A percentile compares a stretch with the other conserved stretches of the same genome.
Evolutionary conservation across 2,113 vertebrate genomes (phyloP).

Genomic region (Lamprotornis superbus): DNA sequence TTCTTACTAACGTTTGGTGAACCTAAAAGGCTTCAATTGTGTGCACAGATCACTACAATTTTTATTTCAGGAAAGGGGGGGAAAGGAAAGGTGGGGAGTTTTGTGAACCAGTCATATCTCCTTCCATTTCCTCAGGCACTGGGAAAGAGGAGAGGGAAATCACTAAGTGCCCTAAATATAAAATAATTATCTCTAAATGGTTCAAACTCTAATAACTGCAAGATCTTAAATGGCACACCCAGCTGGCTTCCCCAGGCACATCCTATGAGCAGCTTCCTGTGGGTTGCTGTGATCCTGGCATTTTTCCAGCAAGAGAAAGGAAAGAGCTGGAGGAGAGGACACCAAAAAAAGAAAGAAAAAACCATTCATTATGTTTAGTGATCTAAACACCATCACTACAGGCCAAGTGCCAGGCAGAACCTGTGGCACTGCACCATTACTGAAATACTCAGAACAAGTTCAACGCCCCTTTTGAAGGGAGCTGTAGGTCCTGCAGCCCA

Average conservation of each 20-base stretch:
- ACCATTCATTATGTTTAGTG: not conserved
- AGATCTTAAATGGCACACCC: conserved; percentile 46
- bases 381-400: not conserved
- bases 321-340: not conserved
- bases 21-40: not conserved
- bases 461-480: not conserved
- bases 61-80: not conserved
- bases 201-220: conserved; percentile 10
- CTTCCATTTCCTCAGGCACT: conserved; percentile 5
- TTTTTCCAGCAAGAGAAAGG: not conserved
- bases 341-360: not conserved
- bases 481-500: not conserved
- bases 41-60: not conserved
- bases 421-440: not conserved
- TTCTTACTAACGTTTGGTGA: not conserved
- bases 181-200: conserved; percentile 33
- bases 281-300: not conserved
- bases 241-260: conserved; percentile 16
- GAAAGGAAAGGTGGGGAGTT: conserved; percentile 7
- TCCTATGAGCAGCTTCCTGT: conserved; percentile 50
- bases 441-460: not conserved
- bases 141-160: conserved; percentile 8
- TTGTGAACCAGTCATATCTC: conserved; percentile 1
- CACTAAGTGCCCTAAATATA: conserved; percentile 15
- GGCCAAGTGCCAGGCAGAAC: not conserved